phyloP scores from a whole-genome alignment of 1,140 invertebrate genomes.

The Micrasema minimum region DNA sequence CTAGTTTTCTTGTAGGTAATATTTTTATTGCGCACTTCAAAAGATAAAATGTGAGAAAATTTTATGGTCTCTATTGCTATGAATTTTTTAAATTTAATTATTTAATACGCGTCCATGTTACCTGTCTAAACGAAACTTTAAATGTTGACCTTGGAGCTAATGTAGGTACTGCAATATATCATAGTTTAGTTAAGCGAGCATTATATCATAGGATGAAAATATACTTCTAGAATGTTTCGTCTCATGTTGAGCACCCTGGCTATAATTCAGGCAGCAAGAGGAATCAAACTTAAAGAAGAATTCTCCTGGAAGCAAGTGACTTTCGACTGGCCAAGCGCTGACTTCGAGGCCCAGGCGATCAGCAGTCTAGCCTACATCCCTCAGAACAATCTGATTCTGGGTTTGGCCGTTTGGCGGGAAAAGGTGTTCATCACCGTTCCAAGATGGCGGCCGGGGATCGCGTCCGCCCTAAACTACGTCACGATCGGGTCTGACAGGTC shows the following conservation, averaged over 20 bases:
- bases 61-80: no score
- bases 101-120: no score
- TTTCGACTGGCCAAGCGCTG: slow-evolving; percentile 74
- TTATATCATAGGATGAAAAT: no score
- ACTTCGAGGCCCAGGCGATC: slow-evolving; percentile 69
- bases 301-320: slow-evolving; percentile 78
- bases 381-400: slow-evolving; percentile 69
- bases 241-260: not conserved
- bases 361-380: slow-evolving; percentile 66
- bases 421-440: slow-evolving; percentile 72
- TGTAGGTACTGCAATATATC: no score
- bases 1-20: no score
- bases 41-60: no score
- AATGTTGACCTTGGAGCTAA: no score
- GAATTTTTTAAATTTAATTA: no score
- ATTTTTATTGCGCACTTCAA: no score
- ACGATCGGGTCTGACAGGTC: slow-evolving; percentile 65
- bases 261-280: not conserved
- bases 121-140: no score
- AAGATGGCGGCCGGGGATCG: slow-evolving; percentile 68
- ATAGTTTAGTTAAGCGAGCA: no score
- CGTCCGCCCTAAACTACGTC: slow-evolving; percentile 68
- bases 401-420: slow-evolving; percentile 69
- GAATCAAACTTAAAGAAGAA: slow-evolving; percentile 64
- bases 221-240: slow-evolving; percentile 1